phyloP scores from a whole-genome alignment of 2,113 vertebrate genomes.

The Zosterops hypoxanthus region DNA sequence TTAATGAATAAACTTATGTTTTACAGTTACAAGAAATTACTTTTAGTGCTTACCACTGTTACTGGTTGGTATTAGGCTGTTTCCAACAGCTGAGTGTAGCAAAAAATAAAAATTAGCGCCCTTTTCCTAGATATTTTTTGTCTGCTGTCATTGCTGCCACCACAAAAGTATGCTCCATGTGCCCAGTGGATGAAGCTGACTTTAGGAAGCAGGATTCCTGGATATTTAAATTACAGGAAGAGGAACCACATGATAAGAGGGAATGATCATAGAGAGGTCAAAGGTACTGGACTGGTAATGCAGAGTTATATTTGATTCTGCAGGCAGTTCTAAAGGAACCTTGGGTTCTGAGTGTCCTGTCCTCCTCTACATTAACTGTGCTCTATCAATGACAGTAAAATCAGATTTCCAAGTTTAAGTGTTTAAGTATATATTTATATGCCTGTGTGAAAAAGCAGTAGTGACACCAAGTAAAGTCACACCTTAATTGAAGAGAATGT shows the following conservation, averaged over 20 bases:
- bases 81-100: not conserved
- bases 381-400: not conserved
- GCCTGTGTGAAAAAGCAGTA: not conserved
- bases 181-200: not conserved
- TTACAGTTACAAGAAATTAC: not conserved
- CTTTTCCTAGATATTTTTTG: not conserved
- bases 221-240: slow-evolving; percentile 5
- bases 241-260: not conserved
- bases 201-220: not conserved
- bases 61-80: not conserved
- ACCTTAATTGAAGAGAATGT: not conserved
- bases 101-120: not conserved
- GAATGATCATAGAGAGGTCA: not conserved
- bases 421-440: not conserved
- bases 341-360: not conserved
- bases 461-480: not conserved
- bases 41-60: not conserved
- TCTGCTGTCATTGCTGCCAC: not conserved
- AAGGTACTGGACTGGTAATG: not conserved
- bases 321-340: not conserved
- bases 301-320: not conserved
- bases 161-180: not conserved
- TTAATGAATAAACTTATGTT: not conserved
- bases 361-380: not conserved
- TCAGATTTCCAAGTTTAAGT: not conserved